phyloP scores from a whole-genome alignment of 2,888 invertebrate genomes.

The Syritta pipiens region DNA sequence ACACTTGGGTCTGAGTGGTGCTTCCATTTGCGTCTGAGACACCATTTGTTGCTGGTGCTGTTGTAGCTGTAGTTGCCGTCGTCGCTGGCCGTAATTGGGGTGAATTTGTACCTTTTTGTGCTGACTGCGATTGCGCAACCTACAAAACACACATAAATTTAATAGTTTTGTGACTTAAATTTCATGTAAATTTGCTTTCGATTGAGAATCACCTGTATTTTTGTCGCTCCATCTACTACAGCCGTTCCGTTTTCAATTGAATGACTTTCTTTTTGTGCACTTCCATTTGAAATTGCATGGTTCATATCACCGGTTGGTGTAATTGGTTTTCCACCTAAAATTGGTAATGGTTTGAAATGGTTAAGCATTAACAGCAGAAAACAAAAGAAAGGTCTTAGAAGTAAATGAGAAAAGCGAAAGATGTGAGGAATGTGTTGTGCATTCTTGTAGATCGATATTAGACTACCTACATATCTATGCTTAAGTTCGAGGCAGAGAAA shows the following conservation, averaged over 20 bases:
- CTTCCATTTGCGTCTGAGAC: conserved; percentile 74
- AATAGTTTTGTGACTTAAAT: conserved; percentile 12
- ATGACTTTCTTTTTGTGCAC: conserved; percentile 72
- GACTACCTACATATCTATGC: too few species aligned
- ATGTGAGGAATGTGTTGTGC: neutral
- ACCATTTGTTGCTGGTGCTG: conserved; percentile 75
- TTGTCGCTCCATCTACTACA: conserved; percentile 78
- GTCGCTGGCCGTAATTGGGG: conserved; percentile 74
- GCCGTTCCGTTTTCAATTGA: conserved; percentile 77
- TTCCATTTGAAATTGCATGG: conserved; percentile 72
- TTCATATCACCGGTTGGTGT: conserved; percentile 78
- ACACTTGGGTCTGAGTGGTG: conserved; percentile 79
- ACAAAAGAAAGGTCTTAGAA: too few species aligned
- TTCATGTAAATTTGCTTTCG: conserved; percentile 2
- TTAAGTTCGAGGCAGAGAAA: too few species aligned
- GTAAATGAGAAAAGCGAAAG: neutral
- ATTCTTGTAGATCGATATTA: too few species aligned
- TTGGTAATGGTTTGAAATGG: neutral
- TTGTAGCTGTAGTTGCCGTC: conserved; percentile 69
- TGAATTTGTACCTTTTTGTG: conserved; percentile 80
- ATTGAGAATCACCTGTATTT: conserved; percentile 76
- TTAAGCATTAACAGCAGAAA: too few species aligned
- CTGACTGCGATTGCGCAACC: conserved; percentile 78
- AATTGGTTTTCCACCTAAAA: conserved; percentile 79
- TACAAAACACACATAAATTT: conserved; percentile 64